Evolutionary conservation across 2,797 vertebrate genomes (phyloP).

Genomic region (Lacerta bilineata): DNA sequence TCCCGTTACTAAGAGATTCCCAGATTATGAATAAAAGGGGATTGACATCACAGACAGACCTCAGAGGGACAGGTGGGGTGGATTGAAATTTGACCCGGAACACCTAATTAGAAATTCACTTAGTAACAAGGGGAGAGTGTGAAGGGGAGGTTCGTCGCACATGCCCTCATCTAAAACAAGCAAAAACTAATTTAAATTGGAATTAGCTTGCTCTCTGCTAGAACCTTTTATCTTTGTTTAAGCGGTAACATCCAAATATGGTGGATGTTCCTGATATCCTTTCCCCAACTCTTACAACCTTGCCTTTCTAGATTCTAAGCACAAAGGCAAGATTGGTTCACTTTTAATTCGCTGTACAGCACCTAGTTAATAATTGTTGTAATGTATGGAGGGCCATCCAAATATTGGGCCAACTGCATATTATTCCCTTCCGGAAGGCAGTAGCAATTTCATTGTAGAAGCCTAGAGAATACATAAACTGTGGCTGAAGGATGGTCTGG

Average conservation of each 20-base stretch:
- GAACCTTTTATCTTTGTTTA: not conserved
- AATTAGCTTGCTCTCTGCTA: not conserved
- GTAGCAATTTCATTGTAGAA: not conserved
- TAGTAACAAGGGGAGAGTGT: too few species aligned
- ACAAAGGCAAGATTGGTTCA: not conserved
- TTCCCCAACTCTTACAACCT: not conserved
- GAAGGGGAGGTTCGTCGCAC: not conserved
- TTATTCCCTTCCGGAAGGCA: not conserved
- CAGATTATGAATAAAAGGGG: too few species aligned
- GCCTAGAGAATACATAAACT: not conserved
- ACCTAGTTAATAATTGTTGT: not conserved
- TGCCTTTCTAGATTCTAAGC: not conserved
- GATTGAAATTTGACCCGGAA: too few species aligned
- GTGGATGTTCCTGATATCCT: not conserved
- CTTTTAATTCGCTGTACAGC: not conserved
- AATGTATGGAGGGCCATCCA: not conserved
- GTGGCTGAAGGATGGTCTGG: not conserved
- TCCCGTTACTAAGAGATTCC: too few species aligned
- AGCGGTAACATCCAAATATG: not conserved
- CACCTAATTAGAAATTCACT: too few species aligned
- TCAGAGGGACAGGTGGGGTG: too few species aligned
- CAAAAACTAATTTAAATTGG: not conserved
- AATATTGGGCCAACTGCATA: not conserved
- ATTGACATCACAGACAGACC: too few species aligned
- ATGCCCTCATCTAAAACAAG: not conserved